Percentiles rank a stretch among this genome's conserved stretches.
Conservation (phyloP, 53 echinoderm and acorn worm genomes). For the Mesocentrotus franciscanus region DNA sequence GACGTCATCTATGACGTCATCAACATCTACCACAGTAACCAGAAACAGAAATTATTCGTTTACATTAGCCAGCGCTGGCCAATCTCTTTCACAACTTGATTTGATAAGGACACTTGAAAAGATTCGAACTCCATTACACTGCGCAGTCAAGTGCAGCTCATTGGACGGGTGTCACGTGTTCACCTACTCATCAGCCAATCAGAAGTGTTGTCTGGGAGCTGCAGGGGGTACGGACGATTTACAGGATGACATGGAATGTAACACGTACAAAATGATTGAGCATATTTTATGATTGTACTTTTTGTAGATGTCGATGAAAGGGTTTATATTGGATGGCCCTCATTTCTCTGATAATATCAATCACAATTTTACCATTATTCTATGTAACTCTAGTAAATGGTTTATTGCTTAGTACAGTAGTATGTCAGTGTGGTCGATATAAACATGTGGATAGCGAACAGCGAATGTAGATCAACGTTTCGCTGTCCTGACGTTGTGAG, state of each 20-base stretch:
- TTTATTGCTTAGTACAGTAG: too few species aligned
- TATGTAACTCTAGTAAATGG: too few species aligned
- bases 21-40: background rate
- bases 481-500: too few species aligned
- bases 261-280: background rate
- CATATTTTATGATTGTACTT: too few species aligned
- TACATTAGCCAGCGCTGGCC: background rate
- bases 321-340: too few species aligned
- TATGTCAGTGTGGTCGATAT: too few species aligned
- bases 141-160: slow-evolving; percentile 13
- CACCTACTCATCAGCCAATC: slow-evolving; percentile 43
- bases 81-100: background rate
- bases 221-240: background rate
- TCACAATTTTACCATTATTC: too few species aligned
- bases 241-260: background rate
- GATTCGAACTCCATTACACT: background rate
- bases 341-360: too few species aligned
- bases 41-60: background rate
- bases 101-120: background rate
- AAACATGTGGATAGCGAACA: too few species aligned
- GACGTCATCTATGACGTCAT: background rate
- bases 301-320: too few species aligned
- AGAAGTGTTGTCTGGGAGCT: slow-evolving; percentile 15
- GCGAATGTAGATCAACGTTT: too few species aligned
- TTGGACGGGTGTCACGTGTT: slow-evolving; percentile 19